Percentiles rank a stretch among this genome's conserved stretches.
Evolutionary conservation across 2,797 vertebrate genomes (phyloP).

Genomic region (Urocyon cinereoargenteus): DNA sequence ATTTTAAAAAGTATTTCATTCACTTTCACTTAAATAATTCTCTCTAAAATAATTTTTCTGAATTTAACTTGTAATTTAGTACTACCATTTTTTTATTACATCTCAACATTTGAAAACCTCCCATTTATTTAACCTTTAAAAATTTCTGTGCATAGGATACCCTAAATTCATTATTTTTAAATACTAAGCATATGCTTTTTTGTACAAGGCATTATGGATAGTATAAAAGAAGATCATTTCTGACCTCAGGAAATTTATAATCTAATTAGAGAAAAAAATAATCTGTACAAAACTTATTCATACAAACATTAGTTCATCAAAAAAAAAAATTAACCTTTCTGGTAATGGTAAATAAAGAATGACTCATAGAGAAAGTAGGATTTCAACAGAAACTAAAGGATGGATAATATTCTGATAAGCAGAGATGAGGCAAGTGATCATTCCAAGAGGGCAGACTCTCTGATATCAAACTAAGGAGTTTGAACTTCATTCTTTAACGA

Average conservation of each 20-base stretch:
- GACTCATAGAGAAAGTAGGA: conserved; percentile 45
- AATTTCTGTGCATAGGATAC: not conserved
- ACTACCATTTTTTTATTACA: not conserved
- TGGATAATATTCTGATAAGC: conserved; percentile 39
- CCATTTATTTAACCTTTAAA: not conserved
- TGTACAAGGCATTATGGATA: not conserved
- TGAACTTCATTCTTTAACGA: conserved; percentile 61
- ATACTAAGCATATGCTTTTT: not conserved
- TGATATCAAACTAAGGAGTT: conserved; percentile 51
- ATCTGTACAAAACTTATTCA: not conserved
- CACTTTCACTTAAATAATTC: not conserved
- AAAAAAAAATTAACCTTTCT: not conserved
- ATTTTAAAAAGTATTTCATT: not conserved
- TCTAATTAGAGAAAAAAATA: not conserved
- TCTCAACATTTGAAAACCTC: conserved; percentile 6
- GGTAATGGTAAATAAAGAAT: conserved; percentile 11
- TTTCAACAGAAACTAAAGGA: conserved; percentile 60
- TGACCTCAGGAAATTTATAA: conserved; percentile 21
- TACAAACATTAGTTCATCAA: conserved; percentile 12
- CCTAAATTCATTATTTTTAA: conserved; percentile 2
- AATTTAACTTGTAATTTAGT: conserved; percentile 27
- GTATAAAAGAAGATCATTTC: not conserved
- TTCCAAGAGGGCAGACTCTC: conserved; percentile 10
- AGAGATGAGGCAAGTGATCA: conserved; percentile 33
- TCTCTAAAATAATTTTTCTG: not conserved